Evolutionary conservation across 2,888 invertebrate genomes (phyloP).

Genomic region (Perizoma affinitatum): DNA sequence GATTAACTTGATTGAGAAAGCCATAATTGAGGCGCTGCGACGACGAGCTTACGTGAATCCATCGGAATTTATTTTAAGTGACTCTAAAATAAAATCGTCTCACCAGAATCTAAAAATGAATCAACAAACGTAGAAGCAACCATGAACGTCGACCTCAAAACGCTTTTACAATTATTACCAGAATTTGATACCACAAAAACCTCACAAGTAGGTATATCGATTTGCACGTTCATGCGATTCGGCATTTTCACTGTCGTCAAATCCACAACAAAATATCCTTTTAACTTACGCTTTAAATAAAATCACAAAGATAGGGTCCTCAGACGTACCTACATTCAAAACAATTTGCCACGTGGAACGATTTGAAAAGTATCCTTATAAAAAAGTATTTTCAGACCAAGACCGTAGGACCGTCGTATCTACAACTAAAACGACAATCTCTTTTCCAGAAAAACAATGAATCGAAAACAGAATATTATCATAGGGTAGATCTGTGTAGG

Average conservation of each 20-base stretch:
- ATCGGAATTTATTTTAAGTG: too few relatives aligned
- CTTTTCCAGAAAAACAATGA: slow-evolving; percentile 44
- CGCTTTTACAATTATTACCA: slow-evolving; percentile 5
- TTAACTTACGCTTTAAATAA: slow-evolving; percentile 28
- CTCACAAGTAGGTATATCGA: slow-evolving; percentile 28
- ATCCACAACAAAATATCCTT: slow-evolving; percentile 7
- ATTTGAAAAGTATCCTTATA: slow-evolving; percentile 29
- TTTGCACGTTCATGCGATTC: slow-evolving; percentile 33
- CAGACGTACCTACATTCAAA: slow-evolving; percentile 30
- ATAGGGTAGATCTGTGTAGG: slow-evolving; percentile 38
- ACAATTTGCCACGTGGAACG: slow-evolving; percentile 16
- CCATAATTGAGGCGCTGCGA: too few relatives aligned
- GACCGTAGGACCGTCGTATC: slow-evolving; percentile 35
- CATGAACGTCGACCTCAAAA: background rate
- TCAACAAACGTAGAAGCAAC: background rate
- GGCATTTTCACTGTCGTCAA: slow-evolving; percentile 23
- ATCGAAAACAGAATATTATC: slow-evolving; percentile 40
- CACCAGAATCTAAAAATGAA: too few relatives aligned
- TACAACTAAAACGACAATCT: slow-evolving; percentile 33
- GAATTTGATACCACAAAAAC: slow-evolving; percentile 26
- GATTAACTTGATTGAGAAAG: too few relatives aligned
- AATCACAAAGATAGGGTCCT: slow-evolving; percentile 28
- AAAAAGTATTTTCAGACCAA: slow-evolving; percentile 42
- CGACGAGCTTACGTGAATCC: too few relatives aligned
- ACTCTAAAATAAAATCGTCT: too few relatives aligned